A percentile compares a stretch with the other conserved stretches of the same genome.
Conservation (phyloP, 2,113 vertebrate genomes). For the Eonycteris spelaea region DNA sequence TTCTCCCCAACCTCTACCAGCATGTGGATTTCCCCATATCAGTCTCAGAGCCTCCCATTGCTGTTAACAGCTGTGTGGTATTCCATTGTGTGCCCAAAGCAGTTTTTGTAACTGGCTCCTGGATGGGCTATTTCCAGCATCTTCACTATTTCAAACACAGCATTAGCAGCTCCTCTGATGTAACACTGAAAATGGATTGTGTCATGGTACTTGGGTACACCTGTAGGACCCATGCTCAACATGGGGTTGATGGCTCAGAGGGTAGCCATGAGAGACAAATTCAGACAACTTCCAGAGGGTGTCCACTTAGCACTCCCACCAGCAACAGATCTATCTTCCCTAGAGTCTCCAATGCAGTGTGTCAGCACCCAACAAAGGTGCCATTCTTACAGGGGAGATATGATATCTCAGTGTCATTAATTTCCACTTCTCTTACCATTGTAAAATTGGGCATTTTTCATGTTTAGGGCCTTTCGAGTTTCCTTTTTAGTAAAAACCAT, state of each 20-base stretch:
- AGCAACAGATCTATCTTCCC: background rate
- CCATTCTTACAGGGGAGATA: background rate
- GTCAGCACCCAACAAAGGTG: too few species aligned
- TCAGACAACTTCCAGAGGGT: background rate
- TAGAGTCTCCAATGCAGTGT: background rate
- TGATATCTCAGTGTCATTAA: background rate
- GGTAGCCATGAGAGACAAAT: accelerated
- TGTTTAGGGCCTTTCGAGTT: background rate
- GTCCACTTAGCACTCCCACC: background rate
- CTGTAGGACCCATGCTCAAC: background rate
- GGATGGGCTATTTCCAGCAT: background rate
- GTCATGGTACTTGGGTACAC: accelerated
- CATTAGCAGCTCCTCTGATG: background rate
- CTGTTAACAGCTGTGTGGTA: accelerated
- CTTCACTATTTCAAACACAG: background rate
- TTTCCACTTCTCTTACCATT: background rate
- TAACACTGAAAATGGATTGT: background rate
- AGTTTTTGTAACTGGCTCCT: background rate
- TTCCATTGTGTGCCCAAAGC: accelerated
- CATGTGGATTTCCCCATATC: background rate
- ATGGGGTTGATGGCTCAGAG: background rate
- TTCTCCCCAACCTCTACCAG: too few species aligned
- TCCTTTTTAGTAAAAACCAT: background rate
- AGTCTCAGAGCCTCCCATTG: background rate
- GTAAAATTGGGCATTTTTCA: background rate